These are phyloP conservation scores for Lasioglossum leucozonium DNA, from an alignment of 2,888 invertebrate genomes.

Conservation along the genomic window DNA sequence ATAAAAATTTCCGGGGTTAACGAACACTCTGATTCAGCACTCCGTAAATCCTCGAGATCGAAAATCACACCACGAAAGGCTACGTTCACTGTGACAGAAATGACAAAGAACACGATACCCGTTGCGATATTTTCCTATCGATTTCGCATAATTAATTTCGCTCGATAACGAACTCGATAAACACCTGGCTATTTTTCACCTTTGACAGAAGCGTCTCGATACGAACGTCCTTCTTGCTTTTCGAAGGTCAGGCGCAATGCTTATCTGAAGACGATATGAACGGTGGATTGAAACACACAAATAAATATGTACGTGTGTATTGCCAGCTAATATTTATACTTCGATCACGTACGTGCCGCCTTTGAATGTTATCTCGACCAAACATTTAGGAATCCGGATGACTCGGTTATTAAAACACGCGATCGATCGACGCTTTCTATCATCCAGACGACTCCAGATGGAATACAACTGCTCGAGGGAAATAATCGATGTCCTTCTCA, in stretches of 20 bases:
- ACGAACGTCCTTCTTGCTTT: not conserved
- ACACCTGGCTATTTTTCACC: not conserved
- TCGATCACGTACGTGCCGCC: not conserved
- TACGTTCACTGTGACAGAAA: not conserved
- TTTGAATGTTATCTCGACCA: not conserved
- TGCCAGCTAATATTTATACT: not conserved
- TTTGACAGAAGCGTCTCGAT: not conserved
- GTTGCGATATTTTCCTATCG: not conserved
- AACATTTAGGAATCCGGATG: not conserved
- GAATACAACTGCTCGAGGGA: not conserved
- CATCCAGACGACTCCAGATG: not conserved
- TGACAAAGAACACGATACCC: not conserved
- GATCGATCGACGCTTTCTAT: not conserved
- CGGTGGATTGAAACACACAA: not conserved
- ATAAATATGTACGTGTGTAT: not conserved
- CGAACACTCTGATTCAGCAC: not conserved
- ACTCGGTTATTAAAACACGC: not conserved
- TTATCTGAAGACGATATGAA: not conserved
- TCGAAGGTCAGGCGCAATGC: not conserved
- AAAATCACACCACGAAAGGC: not conserved
- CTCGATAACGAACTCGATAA: not conserved
- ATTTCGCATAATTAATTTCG: not conserved
- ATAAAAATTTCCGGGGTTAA: not conserved
- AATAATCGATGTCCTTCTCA: not conserved
- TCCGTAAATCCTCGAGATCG: not conserved